Evolutionary conservation across 2,888 invertebrate genomes (phyloP).

Genomic region (Netelia fuscicornis): DNA sequence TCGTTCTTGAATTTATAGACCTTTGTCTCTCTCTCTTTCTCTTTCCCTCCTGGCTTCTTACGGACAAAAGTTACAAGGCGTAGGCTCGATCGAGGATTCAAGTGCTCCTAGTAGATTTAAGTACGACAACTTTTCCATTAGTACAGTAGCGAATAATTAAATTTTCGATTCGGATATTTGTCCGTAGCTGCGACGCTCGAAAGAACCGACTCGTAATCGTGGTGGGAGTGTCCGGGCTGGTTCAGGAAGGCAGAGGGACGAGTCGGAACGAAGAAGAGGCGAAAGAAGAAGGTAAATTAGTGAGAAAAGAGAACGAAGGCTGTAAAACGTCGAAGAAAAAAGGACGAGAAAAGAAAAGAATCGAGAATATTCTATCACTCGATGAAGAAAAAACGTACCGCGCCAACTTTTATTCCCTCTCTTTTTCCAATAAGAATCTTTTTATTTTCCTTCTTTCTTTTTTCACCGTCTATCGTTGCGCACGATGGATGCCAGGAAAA

Average conservation of each 20-base stretch:
- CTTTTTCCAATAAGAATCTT: neutral
- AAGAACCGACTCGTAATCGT: neutral
- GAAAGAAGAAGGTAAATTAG: slow-evolving; percentile 23
- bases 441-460: slow-evolving; percentile 4
- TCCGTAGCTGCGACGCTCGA: neutral
- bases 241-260: neutral
- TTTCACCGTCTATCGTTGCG: slow-evolving; percentile 34
- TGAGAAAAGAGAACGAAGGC: slow-evolving; percentile 24
- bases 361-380: slow-evolving; percentile 40
- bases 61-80: slow-evolving; percentile 33
- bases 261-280: neutral
- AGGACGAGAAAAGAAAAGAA: neutral
- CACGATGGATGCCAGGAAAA: neutral
- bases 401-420: slow-evolving; percentile 21
- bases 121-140: slow-evolving; percentile 60
- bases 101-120: slow-evolving; percentile 46
- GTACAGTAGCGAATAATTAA: slow-evolving; percentile 59
- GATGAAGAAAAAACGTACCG: slow-evolving; percentile 6
- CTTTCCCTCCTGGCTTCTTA: slow-evolving; percentile 17
- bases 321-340: slow-evolving; percentile 40
- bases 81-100: slow-evolving; percentile 14
- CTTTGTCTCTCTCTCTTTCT: neutral
- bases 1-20: slow-evolving; percentile 45
- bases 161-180: slow-evolving; percentile 44
- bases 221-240: neutral